These are phyloP conservation scores for Pandemis corylana DNA, from an alignment of 2,888 invertebrate genomes.

Conservation along the genomic window DNA sequence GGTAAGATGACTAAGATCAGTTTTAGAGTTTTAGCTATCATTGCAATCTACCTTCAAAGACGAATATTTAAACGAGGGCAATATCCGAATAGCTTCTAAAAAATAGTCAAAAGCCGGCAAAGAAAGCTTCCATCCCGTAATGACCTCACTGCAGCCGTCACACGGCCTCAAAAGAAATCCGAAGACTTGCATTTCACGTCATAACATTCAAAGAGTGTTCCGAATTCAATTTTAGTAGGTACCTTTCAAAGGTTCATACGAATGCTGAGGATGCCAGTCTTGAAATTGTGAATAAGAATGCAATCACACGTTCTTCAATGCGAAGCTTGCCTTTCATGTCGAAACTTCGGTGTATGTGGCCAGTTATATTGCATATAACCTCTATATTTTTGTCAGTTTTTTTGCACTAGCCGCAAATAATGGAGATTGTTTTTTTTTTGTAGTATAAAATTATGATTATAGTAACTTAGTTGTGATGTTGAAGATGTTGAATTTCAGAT, in stretches of 20 bases:
- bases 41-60: background rate
- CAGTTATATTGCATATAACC: conserved; percentile 15
- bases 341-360: conserved; percentile 43
- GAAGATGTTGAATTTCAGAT: too few species aligned
- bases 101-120: conserved; percentile 10
- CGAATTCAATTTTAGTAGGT: conserved; percentile 26
- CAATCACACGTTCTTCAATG: conserved; percentile 73
- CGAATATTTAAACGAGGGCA: background rate
- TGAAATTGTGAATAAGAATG: conserved; percentile 70
- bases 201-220: conserved; percentile 19
- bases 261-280: conserved; percentile 39
- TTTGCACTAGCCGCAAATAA: background rate
- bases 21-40: background rate
- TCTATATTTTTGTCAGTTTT: background rate
- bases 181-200: conserved; percentile 6
- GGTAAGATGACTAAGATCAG: too few species aligned
- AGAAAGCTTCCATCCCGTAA: conserved; percentile 22
- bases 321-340: conserved; percentile 63
- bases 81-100: conserved; percentile 9
- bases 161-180: conserved; percentile 29
- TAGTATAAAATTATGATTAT: too few species aligned
- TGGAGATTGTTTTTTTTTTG: background rate
- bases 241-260: conserved; percentile 28
- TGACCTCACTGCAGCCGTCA: conserved; percentile 13
- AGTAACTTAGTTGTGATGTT: too few species aligned